These are phyloP conservation scores for Schizothorax lantsangensis DNA, from an alignment of 2,797 vertebrate species.

Conservation along the genomic window DNA sequence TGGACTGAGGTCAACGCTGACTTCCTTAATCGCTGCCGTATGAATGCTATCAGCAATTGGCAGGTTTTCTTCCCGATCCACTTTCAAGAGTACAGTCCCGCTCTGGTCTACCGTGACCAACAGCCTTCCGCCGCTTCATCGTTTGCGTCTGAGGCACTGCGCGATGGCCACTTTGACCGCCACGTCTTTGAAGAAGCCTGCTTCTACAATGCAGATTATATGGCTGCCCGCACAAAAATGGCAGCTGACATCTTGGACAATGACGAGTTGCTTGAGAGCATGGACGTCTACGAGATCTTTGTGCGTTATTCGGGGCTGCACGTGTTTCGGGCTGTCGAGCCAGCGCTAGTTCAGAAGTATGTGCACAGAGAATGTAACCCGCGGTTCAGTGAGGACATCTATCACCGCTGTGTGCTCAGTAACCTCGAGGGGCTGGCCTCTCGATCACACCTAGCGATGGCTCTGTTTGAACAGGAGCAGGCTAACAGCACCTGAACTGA, in stretches of 20 bases:
- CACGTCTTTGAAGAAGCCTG: constrained; percentile 94
- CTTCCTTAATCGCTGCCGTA: constrained; percentile 94
- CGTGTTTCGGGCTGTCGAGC: constrained; percentile 95
- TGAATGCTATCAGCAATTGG: constrained; percentile 98
- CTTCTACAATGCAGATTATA: constrained; percentile 97
- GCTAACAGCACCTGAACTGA: constrained; percentile 88
- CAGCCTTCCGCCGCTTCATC: constrained; percentile 83
- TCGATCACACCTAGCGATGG: constrained; percentile 91
- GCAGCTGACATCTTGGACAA: constrained; percentile 88
- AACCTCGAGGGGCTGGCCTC: constrained; percentile 93
- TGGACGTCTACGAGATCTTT: constrained; percentile 95
- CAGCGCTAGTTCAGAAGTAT: constrained; percentile 92
- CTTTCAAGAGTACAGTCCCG: constrained; percentile 95
- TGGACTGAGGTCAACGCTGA: constrained; percentile 92
- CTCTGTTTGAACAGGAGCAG: constrained; percentile 95
- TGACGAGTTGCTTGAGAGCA: constrained; percentile 92
- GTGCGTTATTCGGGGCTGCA: constrained; percentile 94
- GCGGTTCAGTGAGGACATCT: constrained; percentile 92
- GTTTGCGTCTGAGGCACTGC: constrained; percentile 80
- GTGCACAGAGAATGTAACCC: constrained; percentile 88
- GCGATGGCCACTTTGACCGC: constrained; percentile 91
- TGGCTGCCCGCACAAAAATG: constrained; percentile 91
- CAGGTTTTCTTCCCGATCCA: constrained; percentile 97
- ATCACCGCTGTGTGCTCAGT: constrained; percentile 94
- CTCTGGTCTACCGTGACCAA: constrained; percentile 81